Conservation (phyloP, 2,888 invertebrate species). For the Apotomis capreana region DNA sequence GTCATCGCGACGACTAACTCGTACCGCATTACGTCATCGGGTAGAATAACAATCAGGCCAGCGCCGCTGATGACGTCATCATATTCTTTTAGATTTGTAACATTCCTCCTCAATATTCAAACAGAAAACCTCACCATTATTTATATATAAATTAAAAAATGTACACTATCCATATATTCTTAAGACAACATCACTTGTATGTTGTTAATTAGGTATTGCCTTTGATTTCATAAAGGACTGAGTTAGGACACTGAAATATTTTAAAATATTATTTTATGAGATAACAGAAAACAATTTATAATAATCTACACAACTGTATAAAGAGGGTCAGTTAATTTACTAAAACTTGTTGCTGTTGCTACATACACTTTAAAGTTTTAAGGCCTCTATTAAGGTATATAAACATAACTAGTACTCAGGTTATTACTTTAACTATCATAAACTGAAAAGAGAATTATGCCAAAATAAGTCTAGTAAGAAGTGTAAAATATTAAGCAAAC, state of each 20-base stretch:
- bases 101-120: slow-evolving; percentile 7
- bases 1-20: slow-evolving; percentile 65
- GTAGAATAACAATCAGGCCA: slow-evolving; percentile 60
- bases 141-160: neutral
- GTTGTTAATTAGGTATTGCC: neutral
- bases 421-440: neutral
- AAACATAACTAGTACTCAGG: too few species aligned
- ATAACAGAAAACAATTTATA: too few species aligned
- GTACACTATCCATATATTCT: neutral
- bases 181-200: neutral
- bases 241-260: too few species aligned
- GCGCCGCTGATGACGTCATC: slow-evolving; percentile 56
- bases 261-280: too few species aligned
- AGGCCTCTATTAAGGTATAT: too few species aligned
- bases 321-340: neutral
- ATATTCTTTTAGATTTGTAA: slow-evolving; percentile 31
- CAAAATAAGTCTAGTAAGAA: neutral
- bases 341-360: neutral
- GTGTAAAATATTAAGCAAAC: neutral
- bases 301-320: too few species aligned
- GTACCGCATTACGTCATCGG: slow-evolving; percentile 72
- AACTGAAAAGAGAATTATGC: neutral
- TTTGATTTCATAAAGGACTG: too few species aligned
- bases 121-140: neutral
- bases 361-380: too few species aligned